A percentile compares a stretch with the other conserved stretches of the same genome.
Evolutionary conservation across 1,140 invertebrate species (phyloP).

Genomic region (Ericerus pela): DNA sequence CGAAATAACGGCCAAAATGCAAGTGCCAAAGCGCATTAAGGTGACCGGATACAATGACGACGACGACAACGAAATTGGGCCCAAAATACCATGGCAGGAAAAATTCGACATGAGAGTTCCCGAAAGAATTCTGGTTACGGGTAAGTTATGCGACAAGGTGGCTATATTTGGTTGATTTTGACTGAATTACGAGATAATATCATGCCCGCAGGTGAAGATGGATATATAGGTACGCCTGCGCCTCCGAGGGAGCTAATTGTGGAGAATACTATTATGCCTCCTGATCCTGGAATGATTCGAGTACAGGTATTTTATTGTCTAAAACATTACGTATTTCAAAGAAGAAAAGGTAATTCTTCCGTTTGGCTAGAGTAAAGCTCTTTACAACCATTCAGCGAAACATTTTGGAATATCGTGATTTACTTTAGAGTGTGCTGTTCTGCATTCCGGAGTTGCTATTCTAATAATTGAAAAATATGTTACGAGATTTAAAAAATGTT

Average conservation of each 20-base stretch:
- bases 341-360: background rate
- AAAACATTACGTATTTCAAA: background rate
- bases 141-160: conserved; percentile 28
- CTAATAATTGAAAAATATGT: no score
- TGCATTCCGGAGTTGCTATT: no score
- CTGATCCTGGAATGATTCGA: conserved; percentile 50
- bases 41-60: conserved; percentile 47
- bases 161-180: no score
- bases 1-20: conserved; percentile 62
- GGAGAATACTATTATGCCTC: conserved; percentile 50
- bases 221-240: conserved; percentile 60
- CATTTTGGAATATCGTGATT: no score
- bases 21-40: conserved; percentile 58
- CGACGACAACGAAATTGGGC: conserved; percentile 37
- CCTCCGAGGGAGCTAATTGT: conserved; percentile 66
- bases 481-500: no score
- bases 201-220: conserved; percentile 47
- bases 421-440: no score
- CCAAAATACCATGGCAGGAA: conserved; percentile 42
- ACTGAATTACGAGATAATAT: conserved; percentile 4
- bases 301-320: conserved; percentile 43
- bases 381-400: no score
- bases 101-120: conserved; percentile 79
- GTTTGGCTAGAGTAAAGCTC: no score
- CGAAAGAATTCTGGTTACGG: conserved; percentile 72